Evolutionary conservation across 2,797 vertebrate species (phyloP).

Genomic region (Chloroceryle amazona): DNA sequence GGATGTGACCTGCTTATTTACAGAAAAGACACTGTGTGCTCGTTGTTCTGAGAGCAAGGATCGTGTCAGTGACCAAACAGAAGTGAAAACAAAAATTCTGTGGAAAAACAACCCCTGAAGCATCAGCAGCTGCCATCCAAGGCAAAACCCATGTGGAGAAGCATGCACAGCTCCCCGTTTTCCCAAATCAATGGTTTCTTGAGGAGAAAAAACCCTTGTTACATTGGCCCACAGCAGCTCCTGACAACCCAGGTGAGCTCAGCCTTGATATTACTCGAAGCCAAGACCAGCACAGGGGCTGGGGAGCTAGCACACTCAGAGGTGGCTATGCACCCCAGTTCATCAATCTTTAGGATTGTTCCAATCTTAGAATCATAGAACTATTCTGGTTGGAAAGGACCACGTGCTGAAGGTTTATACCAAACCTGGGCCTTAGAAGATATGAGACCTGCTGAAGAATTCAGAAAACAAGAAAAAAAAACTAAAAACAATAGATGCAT

Average conservation of each 20-base stretch:
- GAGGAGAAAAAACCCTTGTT: neutral
- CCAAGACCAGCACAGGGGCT: neutral
- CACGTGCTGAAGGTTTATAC: neutral
- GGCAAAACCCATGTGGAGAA: neutral
- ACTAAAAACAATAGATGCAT: neutral
- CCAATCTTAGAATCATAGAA: neutral
- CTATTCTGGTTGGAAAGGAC: too few species aligned
- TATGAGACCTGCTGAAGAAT: neutral
- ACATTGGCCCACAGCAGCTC: neutral
- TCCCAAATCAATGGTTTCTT: neutral
- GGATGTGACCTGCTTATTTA: neutral
- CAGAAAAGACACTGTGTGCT: neutral
- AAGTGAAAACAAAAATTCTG: neutral
- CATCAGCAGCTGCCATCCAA: neutral
- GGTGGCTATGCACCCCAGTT: neutral
- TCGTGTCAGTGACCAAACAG: neutral
- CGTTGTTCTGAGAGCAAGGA: neutral
- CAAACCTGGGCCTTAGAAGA: neutral
- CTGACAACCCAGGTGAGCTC: neutral
- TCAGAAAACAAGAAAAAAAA: neutral
- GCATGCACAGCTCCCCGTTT: fast-evolving
- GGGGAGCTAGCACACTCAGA: fast-evolving
- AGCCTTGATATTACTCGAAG: neutral
- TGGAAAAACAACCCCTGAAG: neutral
- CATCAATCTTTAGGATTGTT: neutral